Evolutionary conservation across 2,888 invertebrate genomes (phyloP).

Genomic region (Patella depressa): DNA sequence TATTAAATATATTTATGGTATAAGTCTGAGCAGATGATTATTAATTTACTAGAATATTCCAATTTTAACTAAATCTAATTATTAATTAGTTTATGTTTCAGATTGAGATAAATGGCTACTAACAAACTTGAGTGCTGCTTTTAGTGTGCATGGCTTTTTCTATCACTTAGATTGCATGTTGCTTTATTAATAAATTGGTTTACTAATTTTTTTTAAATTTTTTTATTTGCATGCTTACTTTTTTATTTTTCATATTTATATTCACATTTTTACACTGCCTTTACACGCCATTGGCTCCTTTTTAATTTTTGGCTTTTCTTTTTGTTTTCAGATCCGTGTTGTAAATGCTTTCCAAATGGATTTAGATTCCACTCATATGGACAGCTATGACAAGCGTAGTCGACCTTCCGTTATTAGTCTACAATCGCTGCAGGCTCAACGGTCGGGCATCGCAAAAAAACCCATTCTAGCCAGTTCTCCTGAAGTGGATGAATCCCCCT

Average conservation of each 20-base stretch:
- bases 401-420: constrained; percentile 69
- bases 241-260: constrained; percentile 14
- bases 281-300: constrained; percentile 7
- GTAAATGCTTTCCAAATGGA: constrained; percentile 94
- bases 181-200: not conserved
- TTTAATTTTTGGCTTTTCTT: constrained; percentile 11
- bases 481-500: constrained; percentile 57
- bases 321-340: constrained; percentile 91
- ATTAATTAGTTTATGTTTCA: constrained; percentile 1
- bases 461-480: constrained; percentile 65
- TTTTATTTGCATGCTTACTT: not conserved
- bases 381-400: constrained; percentile 74
- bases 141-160: constrained; percentile 11
- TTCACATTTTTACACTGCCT: constrained; percentile 10
- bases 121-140: constrained; percentile 1
- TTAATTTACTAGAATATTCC: no score
- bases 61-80: not conserved
- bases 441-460: constrained; percentile 55
- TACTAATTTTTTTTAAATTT: not conserved
- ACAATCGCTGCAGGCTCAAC: constrained; percentile 61
- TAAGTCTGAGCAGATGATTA: constrained; percentile 9
- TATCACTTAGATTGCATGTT: not conserved
- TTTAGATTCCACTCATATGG: constrained; percentile 69
- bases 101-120: not conserved
- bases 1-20: no score